Evolutionary conservation across 2,113 vertebrate species (phyloP), one percentile per base, ranked within the genome.

Genomic region (Paraplagusia blochii): DNA sequence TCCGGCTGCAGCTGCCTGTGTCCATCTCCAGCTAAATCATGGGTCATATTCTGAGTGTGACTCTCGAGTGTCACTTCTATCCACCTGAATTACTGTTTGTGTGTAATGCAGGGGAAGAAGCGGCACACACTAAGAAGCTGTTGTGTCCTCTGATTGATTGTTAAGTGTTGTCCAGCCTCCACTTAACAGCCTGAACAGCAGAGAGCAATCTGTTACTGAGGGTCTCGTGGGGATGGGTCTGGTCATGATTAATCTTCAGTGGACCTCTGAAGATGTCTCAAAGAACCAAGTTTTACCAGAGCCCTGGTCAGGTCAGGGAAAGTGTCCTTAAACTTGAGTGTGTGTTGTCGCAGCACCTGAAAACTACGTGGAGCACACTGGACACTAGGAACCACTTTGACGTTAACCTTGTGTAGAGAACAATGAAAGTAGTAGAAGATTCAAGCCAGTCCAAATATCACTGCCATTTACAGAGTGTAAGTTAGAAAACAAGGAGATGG

Each of bases 111-210:
- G 83, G 70, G 83, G 85, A 86, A 80, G 87, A 82, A 68, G 80
- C 73, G 66, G 85, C 74, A 74, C 76, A 85, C 85, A 82, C 80
- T 83, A 72, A 78, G 83, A 78, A 86, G 87, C 80, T 81, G 86
- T 81, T 71, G 75, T 83, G 82, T 70, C 81, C 85, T 81, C 88
- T 89, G 88, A 90, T 90, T 91, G 89, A 90, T 91, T 88, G 85
- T 90, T 90, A 90, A 90, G 88, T 91, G 88, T 91, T 89, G 88
- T 91, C 88, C 88, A 83, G 88, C 66, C 82, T 88, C 82, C 86
- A 89, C 90, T 90, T 88, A 90, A 90, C 85, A 81, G 83, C 85
- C 83, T 76, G 82, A 75, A 85, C 88, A 75, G 82, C 87, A 88
- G 85, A 90, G 87, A 89, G 87, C 87, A 91, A 90, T 90, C 89